Percentiles rank a stretch among this genome's conserved stretches.
Evolutionary conservation across 37 sponge, comb jelly and placozoan genomes (phyloP).

Genomic region (Tethya wilhelma): DNA sequence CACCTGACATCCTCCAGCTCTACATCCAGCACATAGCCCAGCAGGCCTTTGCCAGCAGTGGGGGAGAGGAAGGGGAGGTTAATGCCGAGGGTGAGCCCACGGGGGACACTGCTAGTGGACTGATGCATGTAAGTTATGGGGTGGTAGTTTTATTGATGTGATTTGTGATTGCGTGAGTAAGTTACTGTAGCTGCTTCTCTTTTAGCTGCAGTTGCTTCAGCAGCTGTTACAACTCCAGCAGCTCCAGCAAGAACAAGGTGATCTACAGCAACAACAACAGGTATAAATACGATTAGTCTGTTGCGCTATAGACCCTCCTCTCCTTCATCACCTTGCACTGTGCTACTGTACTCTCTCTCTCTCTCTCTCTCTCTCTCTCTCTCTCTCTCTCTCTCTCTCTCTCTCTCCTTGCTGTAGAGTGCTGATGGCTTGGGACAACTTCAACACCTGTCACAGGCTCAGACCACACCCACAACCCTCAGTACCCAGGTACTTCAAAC

Average conservation of each 20-base stretch:
- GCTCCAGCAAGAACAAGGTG: constrained; percentile 39
- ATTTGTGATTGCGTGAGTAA: not conserved
- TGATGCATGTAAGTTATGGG: not conserved
- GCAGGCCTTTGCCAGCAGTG: constrained; percentile 20
- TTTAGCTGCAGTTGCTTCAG: constrained; percentile 44
- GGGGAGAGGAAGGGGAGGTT: constrained; percentile 22
- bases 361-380: constrained; percentile 9
- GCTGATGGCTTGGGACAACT: not conserved
- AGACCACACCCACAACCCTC: not conserved
- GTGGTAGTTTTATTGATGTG: not conserved
- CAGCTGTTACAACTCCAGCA: constrained; percentile 58
- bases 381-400: constrained; percentile 5
- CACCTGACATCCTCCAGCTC: constrained; percentile 59
- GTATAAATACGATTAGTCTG: not conserved
- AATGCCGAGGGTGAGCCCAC: not conserved
- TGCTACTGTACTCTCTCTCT: not conserved
- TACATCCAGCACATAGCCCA: constrained; percentile 60
- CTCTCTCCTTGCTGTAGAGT: not conserved
- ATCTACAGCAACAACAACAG: constrained; percentile 36
- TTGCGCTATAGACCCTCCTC: not conserved
- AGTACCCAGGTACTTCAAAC: not conserved
- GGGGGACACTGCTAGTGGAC: not conserved
- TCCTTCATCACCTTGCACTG: too few species aligned
- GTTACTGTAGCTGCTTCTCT: not conserved
- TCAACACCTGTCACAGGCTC: not conserved